Conservation (phyloP, 1,140 invertebrate genomes). For the Epicauta chinensis region DNA sequence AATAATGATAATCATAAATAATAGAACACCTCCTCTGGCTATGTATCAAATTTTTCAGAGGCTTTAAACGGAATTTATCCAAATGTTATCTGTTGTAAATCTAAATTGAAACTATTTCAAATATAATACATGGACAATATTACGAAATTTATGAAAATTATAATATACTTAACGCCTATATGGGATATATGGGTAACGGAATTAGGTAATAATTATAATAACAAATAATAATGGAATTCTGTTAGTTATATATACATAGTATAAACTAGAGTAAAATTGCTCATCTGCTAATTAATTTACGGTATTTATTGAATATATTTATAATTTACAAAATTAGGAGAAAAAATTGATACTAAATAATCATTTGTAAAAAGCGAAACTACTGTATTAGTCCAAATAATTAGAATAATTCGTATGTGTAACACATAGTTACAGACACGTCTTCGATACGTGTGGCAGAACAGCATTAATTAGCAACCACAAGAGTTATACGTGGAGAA, state of each 20-base stretch:
- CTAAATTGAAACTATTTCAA: conserved; percentile 12
- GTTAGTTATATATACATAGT: conserved; percentile 26
- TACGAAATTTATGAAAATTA: conserved; percentile 26
- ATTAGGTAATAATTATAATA: conserved; percentile 34
- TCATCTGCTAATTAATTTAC: conserved; percentile 19
- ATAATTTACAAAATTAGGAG: conserved; percentile 7
- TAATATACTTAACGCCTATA: conserved; percentile 32
- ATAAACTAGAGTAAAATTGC: conserved; percentile 15
- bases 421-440: too few relatives aligned
- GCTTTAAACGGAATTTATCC: neutral
- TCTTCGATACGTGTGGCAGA: too few relatives aligned
- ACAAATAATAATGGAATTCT: conserved; percentile 31
- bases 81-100: conserved; percentile 6
- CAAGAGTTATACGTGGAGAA: too few relatives aligned
- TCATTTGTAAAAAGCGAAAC: too few relatives aligned
- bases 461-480: too few relatives aligned
- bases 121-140: neutral
- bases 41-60: conserved; percentile 17
- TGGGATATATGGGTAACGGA: conserved; percentile 30
- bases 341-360: conserved; percentile 1
- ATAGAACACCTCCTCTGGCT: conserved; percentile 13
- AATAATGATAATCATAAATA: neutral
- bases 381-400: too few relatives aligned
- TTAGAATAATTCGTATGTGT: too few relatives aligned
- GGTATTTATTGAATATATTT: too few relatives aligned